Conservation (phyloP, 1,140 invertebrate species). For the Chlorops oryzae region DNA sequence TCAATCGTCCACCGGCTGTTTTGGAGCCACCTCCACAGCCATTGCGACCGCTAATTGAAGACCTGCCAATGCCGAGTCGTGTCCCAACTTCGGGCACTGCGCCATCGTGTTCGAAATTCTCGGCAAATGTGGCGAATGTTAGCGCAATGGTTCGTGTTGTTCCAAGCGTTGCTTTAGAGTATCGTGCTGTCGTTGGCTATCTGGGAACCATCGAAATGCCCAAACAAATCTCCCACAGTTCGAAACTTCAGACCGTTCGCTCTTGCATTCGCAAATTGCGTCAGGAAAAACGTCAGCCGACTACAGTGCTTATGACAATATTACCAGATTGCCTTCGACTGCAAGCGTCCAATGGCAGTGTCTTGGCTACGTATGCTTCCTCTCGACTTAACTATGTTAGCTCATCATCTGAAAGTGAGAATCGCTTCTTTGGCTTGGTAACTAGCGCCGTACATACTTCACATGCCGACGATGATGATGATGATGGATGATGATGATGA, state of each 20-base stretch:
- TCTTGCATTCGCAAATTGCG: slow-evolving; percentile 83
- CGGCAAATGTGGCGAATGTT: slow-evolving; percentile 44
- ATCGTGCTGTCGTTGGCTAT: slow-evolving; percentile 85
- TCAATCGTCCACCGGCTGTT: slow-evolving; percentile 3
- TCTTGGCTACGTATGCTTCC: slow-evolving; percentile 77
- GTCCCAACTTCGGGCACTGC: slow-evolving; percentile 2
- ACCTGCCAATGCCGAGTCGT: slow-evolving; percentile 20
- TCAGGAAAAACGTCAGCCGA: slow-evolving; percentile 82
- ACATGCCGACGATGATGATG: slow-evolving; percentile 43
- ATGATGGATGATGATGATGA: slow-evolving; percentile 22
- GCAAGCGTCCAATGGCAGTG: slow-evolving; percentile 58
- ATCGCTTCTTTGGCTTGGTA: slow-evolving; percentile 86
- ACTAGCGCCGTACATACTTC: slow-evolving; percentile 63
- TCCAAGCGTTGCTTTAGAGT: slow-evolving; percentile 60
- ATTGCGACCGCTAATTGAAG: slow-evolving; percentile 36
- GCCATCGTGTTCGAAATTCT: slow-evolving; percentile 21
- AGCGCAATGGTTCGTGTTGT: slow-evolving; percentile 41
- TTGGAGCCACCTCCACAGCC: slow-evolving; percentile 4
- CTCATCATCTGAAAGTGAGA: slow-evolving; percentile 81
- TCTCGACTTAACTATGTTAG: slow-evolving; percentile 84
- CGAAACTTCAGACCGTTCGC: slow-evolving; percentile 63
- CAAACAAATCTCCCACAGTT: slow-evolving; percentile 70
- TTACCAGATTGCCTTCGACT: slow-evolving; percentile 71
- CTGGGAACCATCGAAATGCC: slow-evolving; percentile 94
- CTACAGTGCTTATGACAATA: slow-evolving; percentile 79